phyloP scores from a whole-genome alignment of 2,797 vertebrate genomes.

The Periophthalmus magnuspinnatus region DNA sequence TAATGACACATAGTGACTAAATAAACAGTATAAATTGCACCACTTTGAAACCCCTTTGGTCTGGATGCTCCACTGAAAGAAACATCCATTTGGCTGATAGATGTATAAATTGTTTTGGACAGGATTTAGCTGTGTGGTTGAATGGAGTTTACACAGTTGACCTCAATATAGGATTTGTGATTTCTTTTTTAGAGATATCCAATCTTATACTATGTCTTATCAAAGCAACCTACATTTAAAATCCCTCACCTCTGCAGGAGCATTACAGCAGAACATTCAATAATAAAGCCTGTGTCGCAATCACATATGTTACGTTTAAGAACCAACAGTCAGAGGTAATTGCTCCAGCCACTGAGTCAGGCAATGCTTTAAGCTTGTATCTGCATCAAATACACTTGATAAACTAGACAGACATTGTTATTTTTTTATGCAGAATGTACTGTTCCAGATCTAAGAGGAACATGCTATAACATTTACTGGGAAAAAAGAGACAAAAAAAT shows the following conservation, averaged over 20 bases:
- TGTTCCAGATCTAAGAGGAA: no score
- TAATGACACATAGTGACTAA: no score
- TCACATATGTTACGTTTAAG: not conserved
- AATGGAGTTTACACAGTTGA: slow-evolving; percentile 9
- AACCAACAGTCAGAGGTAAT: not conserved
- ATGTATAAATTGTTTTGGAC: slow-evolving; percentile 27
- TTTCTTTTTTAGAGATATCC: not conserved
- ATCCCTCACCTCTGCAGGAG: not conserved
- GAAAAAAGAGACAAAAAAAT: no score
- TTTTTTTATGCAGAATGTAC: not conserved
- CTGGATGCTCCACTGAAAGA: no score
- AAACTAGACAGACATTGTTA: no score
- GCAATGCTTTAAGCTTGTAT: not conserved
- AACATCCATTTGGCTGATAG: no score
- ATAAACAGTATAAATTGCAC: no score
- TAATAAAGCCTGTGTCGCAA: not conserved
- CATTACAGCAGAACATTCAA: not conserved
- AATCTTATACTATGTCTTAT: not conserved
- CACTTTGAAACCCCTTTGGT: no score
- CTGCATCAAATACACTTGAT: no score
- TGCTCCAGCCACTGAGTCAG: not conserved
- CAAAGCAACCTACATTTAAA: not conserved
- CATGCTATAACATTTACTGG: no score
- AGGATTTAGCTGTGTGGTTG: slow-evolving; percentile 22
- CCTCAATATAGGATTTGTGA: not conserved